Evolutionary conservation across 2,113 vertebrate species (phyloP), one percentile per base, ranked within the genome.

Genomic region (Synodontis membranacea): DNA sequence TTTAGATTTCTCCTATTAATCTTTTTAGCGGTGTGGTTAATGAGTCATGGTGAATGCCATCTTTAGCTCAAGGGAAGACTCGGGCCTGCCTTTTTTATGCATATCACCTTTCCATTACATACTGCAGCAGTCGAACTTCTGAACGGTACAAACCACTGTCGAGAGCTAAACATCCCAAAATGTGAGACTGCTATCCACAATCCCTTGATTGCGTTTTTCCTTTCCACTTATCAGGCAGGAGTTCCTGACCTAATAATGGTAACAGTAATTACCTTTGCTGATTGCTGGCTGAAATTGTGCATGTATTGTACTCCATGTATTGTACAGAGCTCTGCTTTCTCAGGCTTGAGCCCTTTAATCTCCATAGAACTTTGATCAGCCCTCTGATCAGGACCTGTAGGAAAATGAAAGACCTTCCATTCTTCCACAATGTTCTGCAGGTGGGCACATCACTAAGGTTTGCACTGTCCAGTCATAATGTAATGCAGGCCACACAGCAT

Each of bases 311-410:
- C 70, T 87, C 39, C 37, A 72, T 66, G 80, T 80, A 72, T 86
- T 80, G 85, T 92, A 64, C 84, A 50, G 52, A 72, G 70, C 86
- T 80, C 70, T 39, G 79, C 52, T 37, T 88, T 76, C 85, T 88
- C 87, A 84, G 64, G 81, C 88, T 90, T 60, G 74, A 84, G 86
- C 92, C 91, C 92, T 94, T 94, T 93, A 93, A 94, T 95, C 93
- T 93, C 87, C 83, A 91, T 89, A 91, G 87, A 94, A 92, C 92
- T 94, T 94, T 95, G 94, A 95, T 95, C 93, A 91, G 86, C 93
- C 92, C 89, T 84, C 89, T 92, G 90, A 92, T 93, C 83, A 76
- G 84, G 85, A 88, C 85, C 86, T 86, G 72, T 64, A 84, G 86
- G 86, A 68, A 91, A 94, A 94, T 93, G 89, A 93, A 92, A 94